These are phyloP conservation scores for Epistrophe grossulariae DNA, from an alignment of 2,888 invertebrate species.

Conservation along the genomic window DNA sequence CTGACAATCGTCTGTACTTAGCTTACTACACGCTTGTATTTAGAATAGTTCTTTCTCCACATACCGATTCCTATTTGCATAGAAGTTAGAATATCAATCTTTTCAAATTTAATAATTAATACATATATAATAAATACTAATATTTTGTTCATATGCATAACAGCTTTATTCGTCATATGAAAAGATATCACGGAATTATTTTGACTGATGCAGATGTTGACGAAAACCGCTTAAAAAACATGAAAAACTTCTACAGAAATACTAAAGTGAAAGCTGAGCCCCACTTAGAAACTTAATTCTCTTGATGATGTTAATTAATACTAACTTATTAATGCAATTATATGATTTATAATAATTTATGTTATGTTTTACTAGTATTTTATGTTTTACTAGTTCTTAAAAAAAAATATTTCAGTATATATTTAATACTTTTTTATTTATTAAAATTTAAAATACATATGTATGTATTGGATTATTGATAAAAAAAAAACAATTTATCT, in stretches of 20 bases:
- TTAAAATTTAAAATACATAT: not conserved
- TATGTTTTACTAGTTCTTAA: no score
- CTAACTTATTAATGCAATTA: not conserved
- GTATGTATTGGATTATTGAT: not conserved
- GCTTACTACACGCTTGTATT: no score
- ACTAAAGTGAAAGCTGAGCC: not conserved
- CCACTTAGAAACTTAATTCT: not conserved
- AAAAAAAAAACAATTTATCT: not conserved
- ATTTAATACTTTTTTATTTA: not conserved
- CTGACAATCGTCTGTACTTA: no score
- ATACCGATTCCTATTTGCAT: no score
- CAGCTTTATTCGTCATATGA: conserved; percentile 15
- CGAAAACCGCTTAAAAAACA: conserved; percentile 5
- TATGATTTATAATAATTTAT: conserved; percentile 17
- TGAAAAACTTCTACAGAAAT: conserved; percentile 19
- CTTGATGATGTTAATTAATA: not conserved
- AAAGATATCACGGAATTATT: not conserved
- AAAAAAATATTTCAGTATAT: not conserved
- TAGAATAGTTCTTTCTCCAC: no score
- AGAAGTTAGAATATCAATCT: no score
- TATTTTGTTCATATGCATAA: not conserved
- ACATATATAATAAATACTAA: not conserved
- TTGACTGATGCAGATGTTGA: not conserved
- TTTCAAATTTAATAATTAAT: no score
- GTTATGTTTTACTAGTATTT: no score